Conservation (phyloP, 2,797 vertebrate species). For the Mus minutoides region DNA sequence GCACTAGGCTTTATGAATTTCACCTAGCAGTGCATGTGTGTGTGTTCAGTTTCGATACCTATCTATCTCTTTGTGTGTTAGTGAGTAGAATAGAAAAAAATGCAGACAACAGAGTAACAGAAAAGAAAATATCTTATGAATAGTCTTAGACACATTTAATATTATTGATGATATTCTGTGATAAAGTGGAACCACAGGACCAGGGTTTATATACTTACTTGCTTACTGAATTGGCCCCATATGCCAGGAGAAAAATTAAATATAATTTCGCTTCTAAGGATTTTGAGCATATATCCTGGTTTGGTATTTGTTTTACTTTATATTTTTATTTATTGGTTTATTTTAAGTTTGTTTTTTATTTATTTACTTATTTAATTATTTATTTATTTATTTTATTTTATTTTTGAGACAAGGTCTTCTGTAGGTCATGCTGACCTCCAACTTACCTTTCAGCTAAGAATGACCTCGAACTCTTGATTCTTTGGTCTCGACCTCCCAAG, state of each 20-base stretch:
- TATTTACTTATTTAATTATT: neutral
- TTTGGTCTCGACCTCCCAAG: neutral
- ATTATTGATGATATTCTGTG: conserved; percentile 55
- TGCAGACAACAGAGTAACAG: conserved; percentile 49
- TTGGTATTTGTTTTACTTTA: conserved; percentile 46
- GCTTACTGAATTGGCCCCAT: conserved; percentile 49
- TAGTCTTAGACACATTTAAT: conserved; percentile 61
- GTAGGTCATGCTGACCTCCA: neutral
- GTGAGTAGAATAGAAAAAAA: conserved; percentile 61
- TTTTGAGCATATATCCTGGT: neutral
- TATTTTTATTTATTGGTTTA: conserved; percentile 18
- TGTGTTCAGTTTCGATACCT: conserved; percentile 65
- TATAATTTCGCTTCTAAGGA: conserved; percentile 34
- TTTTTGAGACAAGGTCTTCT: neutral
- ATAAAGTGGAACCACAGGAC: conserved; percentile 16
- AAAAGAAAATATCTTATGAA: conserved; percentile 63
- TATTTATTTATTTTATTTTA: neutral
- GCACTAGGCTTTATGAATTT: conserved; percentile 66
- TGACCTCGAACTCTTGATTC: neutral
- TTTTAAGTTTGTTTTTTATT: neutral
- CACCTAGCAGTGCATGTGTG: neutral
- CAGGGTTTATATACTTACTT: conserved; percentile 59
- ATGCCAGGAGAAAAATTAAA: conserved; percentile 10
- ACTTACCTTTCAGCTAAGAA: neutral
- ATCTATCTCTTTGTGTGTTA: conserved; percentile 71